phyloP scores from a whole-genome alignment of 2,888 invertebrate species.

The Dastarcus helophoroides region DNA sequence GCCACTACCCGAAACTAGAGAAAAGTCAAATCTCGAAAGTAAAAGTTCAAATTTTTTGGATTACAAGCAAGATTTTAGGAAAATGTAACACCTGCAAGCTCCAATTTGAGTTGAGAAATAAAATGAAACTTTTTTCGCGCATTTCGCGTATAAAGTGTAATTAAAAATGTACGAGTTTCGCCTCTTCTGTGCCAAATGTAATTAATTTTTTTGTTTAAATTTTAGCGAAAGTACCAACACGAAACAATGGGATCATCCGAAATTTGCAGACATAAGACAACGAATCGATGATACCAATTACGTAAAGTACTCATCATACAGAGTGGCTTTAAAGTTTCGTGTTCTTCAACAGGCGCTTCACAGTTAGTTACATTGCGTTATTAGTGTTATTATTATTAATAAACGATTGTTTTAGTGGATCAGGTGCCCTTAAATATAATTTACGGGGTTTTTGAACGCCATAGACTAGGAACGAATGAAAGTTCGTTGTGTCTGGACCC shows the following conservation, averaged over 20 bases:
- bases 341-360: slow-evolving; percentile 50
- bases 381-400: slow-evolving; percentile 1
- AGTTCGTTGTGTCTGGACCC: slow-evolving; percentile 54
- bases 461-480: slow-evolving; percentile 57
- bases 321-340: slow-evolving; percentile 61
- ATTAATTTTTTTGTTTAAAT: slow-evolving; percentile 18
- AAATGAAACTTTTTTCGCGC: too few species aligned
- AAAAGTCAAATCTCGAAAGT: too few species aligned
- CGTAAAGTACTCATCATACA: slow-evolving; percentile 64
- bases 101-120: too few species aligned
- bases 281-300: slow-evolving; percentile 51
- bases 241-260: slow-evolving; percentile 49
- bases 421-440: slow-evolving; percentile 41
- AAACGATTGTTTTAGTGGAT: slow-evolving; percentile 25
- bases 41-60: too few species aligned
- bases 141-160: too few species aligned
- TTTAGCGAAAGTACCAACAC: slow-evolving; percentile 41
- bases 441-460: slow-evolving; percentile 59
- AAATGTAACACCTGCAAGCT: too few species aligned
- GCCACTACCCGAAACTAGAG: too few species aligned
- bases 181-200: too few species aligned
- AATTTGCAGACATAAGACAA: slow-evolving; percentile 45
- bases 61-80: too few species aligned
- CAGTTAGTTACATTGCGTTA: slow-evolving; percentile 41
- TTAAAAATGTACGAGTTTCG: too few species aligned